Evolutionary conservation across 2,113 vertebrate genomes (phyloP).

Genomic region (Tenrec ecaudatus): DNA sequence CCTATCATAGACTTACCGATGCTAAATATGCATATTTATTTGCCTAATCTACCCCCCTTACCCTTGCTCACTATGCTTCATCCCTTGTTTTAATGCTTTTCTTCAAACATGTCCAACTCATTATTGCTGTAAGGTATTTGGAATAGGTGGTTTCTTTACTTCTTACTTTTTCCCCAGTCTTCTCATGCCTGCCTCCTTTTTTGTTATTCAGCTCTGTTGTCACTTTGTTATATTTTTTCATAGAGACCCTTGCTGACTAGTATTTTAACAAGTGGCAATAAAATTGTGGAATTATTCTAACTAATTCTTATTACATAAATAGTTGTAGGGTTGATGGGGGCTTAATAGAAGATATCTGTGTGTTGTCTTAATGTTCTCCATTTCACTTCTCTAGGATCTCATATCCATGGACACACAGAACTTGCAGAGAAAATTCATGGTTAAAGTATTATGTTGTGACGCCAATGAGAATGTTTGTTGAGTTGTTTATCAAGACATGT

Average conservation of each 20-base stretch:
- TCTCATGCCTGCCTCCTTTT: conserved; percentile 22
- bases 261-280: conserved; percentile 28
- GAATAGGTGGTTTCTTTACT: background rate
- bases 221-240: background rate
- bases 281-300: conserved; percentile 35
- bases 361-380: too few species aligned
- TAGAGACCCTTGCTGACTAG: background rate
- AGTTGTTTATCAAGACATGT: too few species aligned
- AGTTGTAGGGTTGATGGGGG: conserved; percentile 20
- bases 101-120: background rate
- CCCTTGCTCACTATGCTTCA: background rate
- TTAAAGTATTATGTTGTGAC: too few species aligned
- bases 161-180: conserved; percentile 19
- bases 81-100: background rate
- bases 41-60: background rate
- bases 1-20: background rate
- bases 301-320: conserved; percentile 7
- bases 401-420: too few species aligned
- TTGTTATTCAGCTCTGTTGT: conserved; percentile 11
- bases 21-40: conserved; percentile 25
- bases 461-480: too few species aligned
- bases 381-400: too few species aligned
- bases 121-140: background rate
- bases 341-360: conserved; percentile 5
- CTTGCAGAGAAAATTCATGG: too few species aligned